Conservation (phyloP, 2,113 vertebrate genomes). For the Sakesphorus luctuosus region DNA sequence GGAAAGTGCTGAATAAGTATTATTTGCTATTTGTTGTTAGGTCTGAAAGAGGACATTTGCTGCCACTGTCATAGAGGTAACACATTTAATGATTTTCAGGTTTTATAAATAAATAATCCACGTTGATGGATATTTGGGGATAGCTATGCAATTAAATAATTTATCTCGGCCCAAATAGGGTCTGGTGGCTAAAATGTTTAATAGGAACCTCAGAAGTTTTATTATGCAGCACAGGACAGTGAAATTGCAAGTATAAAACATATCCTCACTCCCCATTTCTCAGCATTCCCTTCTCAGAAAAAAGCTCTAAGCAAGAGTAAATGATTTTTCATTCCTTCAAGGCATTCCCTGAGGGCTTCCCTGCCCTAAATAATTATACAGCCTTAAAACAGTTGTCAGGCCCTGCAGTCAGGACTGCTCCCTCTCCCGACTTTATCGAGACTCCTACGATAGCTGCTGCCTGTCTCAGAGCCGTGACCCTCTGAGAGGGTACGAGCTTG, state of each 20-base stretch:
- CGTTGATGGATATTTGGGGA: neutral
- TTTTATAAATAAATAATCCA: slow-evolving; percentile 24
- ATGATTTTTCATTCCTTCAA: slow-evolving; percentile 56
- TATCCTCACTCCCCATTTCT: neutral
- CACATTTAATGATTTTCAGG: neutral
- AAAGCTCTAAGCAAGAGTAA: slow-evolving; percentile 28
- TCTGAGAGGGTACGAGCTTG: neutral
- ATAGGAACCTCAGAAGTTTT: neutral
- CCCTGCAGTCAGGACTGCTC: neutral
- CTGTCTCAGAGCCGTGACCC: fast-evolving
- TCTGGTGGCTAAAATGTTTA: neutral
- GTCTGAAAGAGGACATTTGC: neutral
- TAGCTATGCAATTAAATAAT: slow-evolving; percentile 4
- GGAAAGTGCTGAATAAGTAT: neutral
- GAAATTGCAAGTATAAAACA: slow-evolving; percentile 29
- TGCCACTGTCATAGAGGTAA: neutral
- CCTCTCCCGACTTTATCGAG: neutral
- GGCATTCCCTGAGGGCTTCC: slow-evolving; percentile 34
- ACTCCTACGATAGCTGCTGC: neutral
- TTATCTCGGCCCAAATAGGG: neutral
- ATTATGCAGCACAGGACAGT: neutral
- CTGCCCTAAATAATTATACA: slow-evolving; percentile 60
- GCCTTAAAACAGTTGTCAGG: slow-evolving; percentile 49
- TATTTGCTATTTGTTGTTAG: neutral
- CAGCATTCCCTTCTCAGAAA: neutral